Conservation (phyloP, 2,797 vertebrate genomes). For the Cyprinella venusta region DNA sequence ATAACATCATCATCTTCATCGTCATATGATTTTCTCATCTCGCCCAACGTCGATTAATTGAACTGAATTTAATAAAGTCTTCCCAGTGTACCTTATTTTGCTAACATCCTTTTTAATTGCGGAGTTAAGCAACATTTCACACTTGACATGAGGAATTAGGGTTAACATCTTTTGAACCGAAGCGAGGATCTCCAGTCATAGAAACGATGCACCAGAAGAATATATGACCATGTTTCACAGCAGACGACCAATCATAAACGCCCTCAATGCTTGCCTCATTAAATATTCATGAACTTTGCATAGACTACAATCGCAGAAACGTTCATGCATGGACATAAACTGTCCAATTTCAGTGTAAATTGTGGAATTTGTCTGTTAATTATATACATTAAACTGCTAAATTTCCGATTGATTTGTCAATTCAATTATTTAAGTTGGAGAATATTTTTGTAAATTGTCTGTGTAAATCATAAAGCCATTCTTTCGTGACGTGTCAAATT, state of each 20-base stretch:
- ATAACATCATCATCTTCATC: conserved; percentile 11
- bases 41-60: neutral
- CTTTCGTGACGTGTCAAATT: neutral
- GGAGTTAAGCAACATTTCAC: neutral
- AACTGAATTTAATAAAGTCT: neutral
- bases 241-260: neutral
- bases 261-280: neutral
- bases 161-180: neutral
- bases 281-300: neutral
- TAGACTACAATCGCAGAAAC: too few relatives aligned
- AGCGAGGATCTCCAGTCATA: neutral
- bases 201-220: neutral
- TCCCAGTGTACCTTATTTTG: neutral
- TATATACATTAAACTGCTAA: neutral
- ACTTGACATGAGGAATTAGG: neutral
- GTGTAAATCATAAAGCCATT: neutral
- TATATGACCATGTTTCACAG: neutral
- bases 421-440: too few relatives aligned
- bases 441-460: neutral
- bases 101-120: neutral
- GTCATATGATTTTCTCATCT: neutral
- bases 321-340: neutral
- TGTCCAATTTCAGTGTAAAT: neutral
- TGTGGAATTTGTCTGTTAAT: neutral
- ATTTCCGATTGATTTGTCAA: neutral